phyloP scores from a whole-genome alignment of 2,113 vertebrate species.

The Numenius arquata region DNA sequence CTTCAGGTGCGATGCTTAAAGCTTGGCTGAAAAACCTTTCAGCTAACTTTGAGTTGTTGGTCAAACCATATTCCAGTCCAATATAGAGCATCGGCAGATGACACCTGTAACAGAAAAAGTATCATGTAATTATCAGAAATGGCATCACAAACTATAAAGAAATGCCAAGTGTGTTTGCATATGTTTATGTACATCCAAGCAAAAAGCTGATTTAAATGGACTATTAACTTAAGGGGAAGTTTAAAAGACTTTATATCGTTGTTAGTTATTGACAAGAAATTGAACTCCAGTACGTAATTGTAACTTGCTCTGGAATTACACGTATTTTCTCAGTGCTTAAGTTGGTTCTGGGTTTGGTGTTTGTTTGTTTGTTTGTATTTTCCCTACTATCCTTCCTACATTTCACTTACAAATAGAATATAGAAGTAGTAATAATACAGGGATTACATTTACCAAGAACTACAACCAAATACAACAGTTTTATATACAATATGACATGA shows the following conservation, averaged over 20 bases:
- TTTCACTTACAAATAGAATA: background rate
- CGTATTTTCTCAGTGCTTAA: background rate
- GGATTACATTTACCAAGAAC: background rate
- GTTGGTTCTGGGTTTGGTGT: background rate
- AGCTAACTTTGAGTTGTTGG: slow-evolving; percentile 97
- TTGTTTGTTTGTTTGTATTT: rapidly evolving
- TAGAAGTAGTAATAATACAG: background rate
- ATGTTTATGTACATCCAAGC: background rate
- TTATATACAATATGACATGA: background rate
- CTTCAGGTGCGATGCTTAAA: slow-evolving; percentile 96
- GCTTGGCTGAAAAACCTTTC: slow-evolving; percentile 98
- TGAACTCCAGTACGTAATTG: background rate
- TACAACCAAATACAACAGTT: background rate
- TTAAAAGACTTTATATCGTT: background rate
- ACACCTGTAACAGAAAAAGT: slow-evolving; percentile 75
- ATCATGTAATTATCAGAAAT: background rate
- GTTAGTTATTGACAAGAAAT: background rate
- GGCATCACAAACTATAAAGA: background rate
- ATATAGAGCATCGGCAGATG: slow-evolving; percentile 99
- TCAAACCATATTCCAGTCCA: slow-evolving; percentile 96
- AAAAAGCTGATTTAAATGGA: background rate
- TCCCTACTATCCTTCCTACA: background rate
- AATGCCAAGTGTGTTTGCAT: background rate
- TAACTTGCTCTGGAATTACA: background rate
- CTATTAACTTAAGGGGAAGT: background rate